phyloP scores from a whole-genome alignment of 2,113 vertebrate genomes.

The Myiagra hebetior region DNA sequence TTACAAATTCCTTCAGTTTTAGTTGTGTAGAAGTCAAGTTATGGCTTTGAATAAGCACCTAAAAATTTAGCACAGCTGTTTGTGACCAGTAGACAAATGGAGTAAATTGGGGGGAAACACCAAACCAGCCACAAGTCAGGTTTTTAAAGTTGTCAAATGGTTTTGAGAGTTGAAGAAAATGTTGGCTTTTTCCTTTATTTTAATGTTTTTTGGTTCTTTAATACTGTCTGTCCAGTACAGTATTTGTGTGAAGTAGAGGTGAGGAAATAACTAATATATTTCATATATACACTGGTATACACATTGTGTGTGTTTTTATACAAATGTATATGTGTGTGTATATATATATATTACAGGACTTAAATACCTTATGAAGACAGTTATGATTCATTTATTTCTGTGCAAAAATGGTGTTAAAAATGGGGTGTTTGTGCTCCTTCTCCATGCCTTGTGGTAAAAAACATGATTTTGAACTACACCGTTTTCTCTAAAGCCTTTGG shows the following conservation, averaged over 20 bases:
- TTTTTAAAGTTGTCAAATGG: neutral
- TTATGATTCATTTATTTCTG: neutral
- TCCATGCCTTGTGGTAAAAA: neutral
- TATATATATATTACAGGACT: too few species aligned
- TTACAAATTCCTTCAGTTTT: neutral
- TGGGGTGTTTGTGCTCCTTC: neutral
- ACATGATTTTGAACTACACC: neutral
- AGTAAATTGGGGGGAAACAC: neutral
- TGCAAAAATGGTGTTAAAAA: neutral
- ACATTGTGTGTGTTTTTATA: neutral
- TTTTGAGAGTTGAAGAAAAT: neutral
- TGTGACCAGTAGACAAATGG: neutral
- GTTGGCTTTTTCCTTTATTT: neutral
- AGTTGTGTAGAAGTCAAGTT: neutral
- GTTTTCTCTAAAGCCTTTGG: neutral
- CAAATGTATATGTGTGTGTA: neutral
- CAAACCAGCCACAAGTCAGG: neutral
- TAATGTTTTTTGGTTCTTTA: neutral
- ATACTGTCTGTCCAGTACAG: neutral
- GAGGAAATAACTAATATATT: neutral
- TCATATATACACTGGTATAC: neutral
- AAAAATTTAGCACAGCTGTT: neutral
- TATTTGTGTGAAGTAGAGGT: neutral
- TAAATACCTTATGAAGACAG: neutral
- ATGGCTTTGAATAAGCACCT: neutral